Evolutionary conservation across 2,113 vertebrate genomes (phyloP).

Genomic region (Bettongia penicillata): DNA sequence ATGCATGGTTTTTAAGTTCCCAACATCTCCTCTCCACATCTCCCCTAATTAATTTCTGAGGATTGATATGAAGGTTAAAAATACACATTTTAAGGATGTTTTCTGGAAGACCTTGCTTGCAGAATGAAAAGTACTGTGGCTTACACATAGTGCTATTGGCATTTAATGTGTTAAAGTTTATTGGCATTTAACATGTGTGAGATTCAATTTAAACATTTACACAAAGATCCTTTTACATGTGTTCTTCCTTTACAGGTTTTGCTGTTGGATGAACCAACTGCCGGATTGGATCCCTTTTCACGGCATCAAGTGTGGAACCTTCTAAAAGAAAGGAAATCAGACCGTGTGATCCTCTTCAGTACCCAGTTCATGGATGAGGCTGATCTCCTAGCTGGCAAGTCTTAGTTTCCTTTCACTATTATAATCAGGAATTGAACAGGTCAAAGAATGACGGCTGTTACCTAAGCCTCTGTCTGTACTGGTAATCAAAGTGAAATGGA

Average conservation of each 20-base stretch:
- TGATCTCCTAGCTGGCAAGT: conserved; percentile 89
- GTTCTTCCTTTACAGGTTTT: conserved; percentile 85
- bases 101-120: neutral
- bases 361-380: conserved; percentile 95
- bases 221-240: neutral
- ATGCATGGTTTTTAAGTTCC: no score
- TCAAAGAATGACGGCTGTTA: neutral
- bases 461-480: neutral
- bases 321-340: conserved; percentile 86
- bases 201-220: neutral
- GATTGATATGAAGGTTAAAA: neutral
- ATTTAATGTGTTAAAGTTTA: neutral
- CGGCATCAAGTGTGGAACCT: conserved; percentile 90
- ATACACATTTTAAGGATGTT: neutral
- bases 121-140: neutral
- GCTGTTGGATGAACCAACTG: conserved; percentile 92
- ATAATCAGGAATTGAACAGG: neutral
- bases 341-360: conserved; percentile 85
- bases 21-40: neutral
- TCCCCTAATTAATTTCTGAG: neutral
- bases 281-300: conserved; percentile 91
- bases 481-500: neutral
- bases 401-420: neutral
- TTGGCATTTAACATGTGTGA: neutral
- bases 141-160: neutral